phyloP scores from a whole-genome alignment of 2,797 vertebrate species.

The Orientallactaga sibirica region DNA sequence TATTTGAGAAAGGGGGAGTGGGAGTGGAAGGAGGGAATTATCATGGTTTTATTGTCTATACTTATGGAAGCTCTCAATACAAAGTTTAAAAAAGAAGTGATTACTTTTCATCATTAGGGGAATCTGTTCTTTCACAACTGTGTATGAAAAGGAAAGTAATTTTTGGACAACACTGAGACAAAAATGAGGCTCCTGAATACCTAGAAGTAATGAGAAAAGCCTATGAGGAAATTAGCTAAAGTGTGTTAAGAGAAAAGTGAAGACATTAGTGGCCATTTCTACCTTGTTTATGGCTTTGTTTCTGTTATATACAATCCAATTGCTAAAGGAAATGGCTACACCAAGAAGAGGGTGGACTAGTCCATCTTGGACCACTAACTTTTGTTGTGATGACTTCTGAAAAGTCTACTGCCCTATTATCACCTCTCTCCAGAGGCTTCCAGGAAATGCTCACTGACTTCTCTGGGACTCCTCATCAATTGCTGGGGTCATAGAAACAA shows the following conservation, averaged over 20 bases:
- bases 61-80: no score
- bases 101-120: conserved; percentile 18
- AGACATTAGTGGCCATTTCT: not conserved
- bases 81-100: not conserved
- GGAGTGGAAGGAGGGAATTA: no score
- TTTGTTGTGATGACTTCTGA: not conserved
- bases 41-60: no score
- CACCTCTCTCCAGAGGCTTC: not conserved
- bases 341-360: not conserved
- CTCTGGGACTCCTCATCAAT: not conserved
- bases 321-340: conserved; percentile 44
- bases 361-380: not conserved
- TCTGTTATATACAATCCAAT: not conserved
- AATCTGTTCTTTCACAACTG: conserved; percentile 1
- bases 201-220: not conserved
- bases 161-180: not conserved
- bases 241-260: not conserved
- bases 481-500: conserved; percentile 2
- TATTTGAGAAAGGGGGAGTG: no score
- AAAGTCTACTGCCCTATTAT: not conserved
- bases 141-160: not conserved
- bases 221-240: not conserved
- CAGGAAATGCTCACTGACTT: conserved; percentile 27
- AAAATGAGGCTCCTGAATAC: not conserved
- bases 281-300: not conserved